Evolutionary conservation across 2,888 invertebrate genomes (phyloP).

Genomic region (Calameuta idolon): DNA sequence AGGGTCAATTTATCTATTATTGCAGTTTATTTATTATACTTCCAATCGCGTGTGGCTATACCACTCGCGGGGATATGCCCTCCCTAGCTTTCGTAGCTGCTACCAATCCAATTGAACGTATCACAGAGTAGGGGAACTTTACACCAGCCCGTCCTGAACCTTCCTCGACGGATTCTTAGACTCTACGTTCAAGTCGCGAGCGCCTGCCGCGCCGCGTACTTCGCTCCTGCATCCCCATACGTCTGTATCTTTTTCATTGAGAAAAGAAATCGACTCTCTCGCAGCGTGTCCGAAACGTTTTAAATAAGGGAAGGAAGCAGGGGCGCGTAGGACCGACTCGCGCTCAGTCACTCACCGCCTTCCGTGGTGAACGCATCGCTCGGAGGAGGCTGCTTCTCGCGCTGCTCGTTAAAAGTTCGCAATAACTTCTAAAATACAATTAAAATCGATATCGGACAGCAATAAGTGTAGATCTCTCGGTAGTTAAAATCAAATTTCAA

Average conservation of each 20-base stretch:
- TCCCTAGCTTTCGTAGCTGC: not conserved
- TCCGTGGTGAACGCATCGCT: not conserved
- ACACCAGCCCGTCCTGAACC: not conserved
- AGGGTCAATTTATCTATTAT: conserved; percentile 63
- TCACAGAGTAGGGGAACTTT: not conserved
- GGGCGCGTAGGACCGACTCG: not conserved
- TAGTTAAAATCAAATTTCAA: not conserved
- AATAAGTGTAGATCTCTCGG: not conserved
- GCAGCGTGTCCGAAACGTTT: not conserved
- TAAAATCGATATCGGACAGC: not conserved
- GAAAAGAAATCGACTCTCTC: not conserved
- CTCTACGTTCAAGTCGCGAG: conserved; percentile 54
- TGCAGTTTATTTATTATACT: conserved; percentile 61
- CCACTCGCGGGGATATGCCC: conserved; percentile 19
- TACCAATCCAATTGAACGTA: not conserved
- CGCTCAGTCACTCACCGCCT: not conserved
- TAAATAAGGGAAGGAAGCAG: not conserved
- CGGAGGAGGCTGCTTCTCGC: not conserved
- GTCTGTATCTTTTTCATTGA: not conserved
- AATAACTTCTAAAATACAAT: not conserved
- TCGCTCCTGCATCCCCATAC: conserved; percentile 3
- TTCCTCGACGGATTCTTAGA: not conserved
- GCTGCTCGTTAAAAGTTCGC: not conserved
- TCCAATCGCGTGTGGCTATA: conserved; percentile 20
- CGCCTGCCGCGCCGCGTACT: conserved; percentile 54